These are phyloP conservation scores for Tursiops truncatus DNA, from an alignment of 2,113 vertebrate genomes.

Conservation along the genomic window DNA sequence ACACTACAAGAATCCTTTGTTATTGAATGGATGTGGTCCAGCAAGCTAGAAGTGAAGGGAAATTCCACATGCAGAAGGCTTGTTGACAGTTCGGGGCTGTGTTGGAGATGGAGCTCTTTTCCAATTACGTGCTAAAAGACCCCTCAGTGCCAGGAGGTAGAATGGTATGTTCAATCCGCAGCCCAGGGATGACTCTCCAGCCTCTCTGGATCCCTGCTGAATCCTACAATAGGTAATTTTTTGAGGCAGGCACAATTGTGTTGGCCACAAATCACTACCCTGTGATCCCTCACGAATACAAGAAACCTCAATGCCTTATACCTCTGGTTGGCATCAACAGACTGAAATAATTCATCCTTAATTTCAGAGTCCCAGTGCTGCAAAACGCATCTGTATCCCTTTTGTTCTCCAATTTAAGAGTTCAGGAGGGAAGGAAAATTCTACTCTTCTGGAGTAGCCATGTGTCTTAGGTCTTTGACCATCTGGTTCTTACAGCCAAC, in stretches of 20 bases:
- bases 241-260: constrained; percentile 38
- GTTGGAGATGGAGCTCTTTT: not conserved
- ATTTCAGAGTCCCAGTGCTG: not conserved
- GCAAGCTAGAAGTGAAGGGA: not conserved
- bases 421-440: not conserved
- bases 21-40: not conserved
- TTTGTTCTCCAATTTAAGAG: constrained; percentile 27
- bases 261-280: not conserved
- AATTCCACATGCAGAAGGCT: not conserved
- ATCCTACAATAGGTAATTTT: constrained; percentile 17
- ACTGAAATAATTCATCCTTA: constrained; percentile 11
- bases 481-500: constrained; percentile 8
- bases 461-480: not conserved
- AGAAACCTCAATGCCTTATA: not conserved
- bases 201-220: not conserved
- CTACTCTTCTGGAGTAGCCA: not conserved
- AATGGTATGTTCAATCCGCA: not conserved
- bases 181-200: not conserved
- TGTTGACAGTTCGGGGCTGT: not conserved
- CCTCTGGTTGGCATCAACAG: not conserved
- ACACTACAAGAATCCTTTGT: not conserved
- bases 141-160: not conserved
- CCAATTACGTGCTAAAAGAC: constrained; percentile 5
- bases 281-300: not conserved
- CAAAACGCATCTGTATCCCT: not conserved